These are phyloP conservation scores for Junonia oenone DNA, from an alignment of 2,888 invertebrate genomes.

Conservation along the genomic window DNA sequence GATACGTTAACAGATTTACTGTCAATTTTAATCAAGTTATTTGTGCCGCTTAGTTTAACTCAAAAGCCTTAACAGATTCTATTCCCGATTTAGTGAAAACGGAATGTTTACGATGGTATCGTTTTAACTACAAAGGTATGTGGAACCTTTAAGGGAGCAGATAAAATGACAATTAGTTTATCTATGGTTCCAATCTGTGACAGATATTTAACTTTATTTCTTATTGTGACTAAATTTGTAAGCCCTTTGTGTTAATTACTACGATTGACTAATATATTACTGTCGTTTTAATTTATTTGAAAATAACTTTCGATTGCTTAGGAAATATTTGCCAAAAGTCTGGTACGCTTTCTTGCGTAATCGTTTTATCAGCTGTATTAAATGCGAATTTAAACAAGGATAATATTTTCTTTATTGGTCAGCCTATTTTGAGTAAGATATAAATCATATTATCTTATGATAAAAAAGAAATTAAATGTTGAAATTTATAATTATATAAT, in stretches of 20 bases:
- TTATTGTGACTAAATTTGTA: background rate
- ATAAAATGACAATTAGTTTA: constrained; percentile 13
- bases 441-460: too few species aligned
- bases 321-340: background rate
- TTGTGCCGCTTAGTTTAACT: constrained; percentile 30
- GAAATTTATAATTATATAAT: too few species aligned
- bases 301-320: background rate
- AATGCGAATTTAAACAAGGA: too few species aligned
- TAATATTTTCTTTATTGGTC: too few species aligned
- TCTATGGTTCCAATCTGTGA: constrained; percentile 1
- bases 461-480: too few species aligned
- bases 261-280: background rate
- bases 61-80: constrained; percentile 26
- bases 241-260: background rate
- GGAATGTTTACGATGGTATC: constrained; percentile 29
- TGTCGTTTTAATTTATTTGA: too few species aligned
- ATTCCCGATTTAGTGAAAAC: constrained; percentile 35
- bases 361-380: background rate
- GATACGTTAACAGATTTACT: constrained; percentile 36
- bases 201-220: constrained; percentile 7
- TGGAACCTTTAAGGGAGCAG: constrained; percentile 13
- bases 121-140: constrained; percentile 19
- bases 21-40: constrained; percentile 40
- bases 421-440: too few species aligned
- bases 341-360: background rate